A percentile compares a stretch with the other conserved stretches of the same genome.
Evolutionary conservation across 2,797 vertebrate species (phyloP).

Genomic region (Sebastes minor): DNA sequence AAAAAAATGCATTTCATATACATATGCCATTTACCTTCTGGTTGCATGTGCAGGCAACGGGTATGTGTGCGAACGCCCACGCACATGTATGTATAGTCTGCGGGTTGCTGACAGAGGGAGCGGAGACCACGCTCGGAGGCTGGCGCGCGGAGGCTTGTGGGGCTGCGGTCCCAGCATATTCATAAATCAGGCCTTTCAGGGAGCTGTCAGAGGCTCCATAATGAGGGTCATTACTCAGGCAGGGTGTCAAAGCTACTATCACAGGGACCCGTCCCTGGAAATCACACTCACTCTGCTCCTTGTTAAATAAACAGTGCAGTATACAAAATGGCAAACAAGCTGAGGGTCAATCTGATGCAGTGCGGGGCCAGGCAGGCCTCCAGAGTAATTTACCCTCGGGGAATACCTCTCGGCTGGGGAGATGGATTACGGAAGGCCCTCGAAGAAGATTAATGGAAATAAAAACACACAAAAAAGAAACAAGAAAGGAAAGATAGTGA

Average conservation of each 20-base stretch:
- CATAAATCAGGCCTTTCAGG: constrained; percentile 99
- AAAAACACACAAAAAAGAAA: constrained; percentile 83
- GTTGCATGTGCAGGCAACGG: constrained; percentile 23
- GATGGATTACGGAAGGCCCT: constrained; percentile 95
- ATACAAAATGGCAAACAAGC: constrained; percentile 99
- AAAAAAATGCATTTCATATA: constrained; percentile 29
- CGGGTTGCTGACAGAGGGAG: constrained; percentile 68
- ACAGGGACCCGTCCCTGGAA: constrained; percentile 96
- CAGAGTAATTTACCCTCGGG: constrained; percentile 98
- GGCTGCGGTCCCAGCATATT: constrained; percentile 92
- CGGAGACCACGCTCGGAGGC: constrained; percentile 59
- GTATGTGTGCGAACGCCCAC: constrained; percentile 62
- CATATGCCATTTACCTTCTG: constrained; percentile 47
- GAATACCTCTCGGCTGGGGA: constrained; percentile 94
- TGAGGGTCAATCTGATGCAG: constrained; percentile 99
- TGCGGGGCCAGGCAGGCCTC: constrained; percentile 94
- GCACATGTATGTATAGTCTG: constrained; percentile 65
- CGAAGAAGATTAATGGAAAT: constrained; percentile 96
- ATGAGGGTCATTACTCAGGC: constrained; percentile 99
- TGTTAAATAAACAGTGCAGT: constrained; percentile 99
- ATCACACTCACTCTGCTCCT: constrained; percentile 99
- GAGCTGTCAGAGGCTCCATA: constrained; percentile 98
- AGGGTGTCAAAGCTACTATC: constrained; percentile 99
- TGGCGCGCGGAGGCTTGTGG: constrained; percentile 65
- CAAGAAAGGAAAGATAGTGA: constrained; percentile 48